These are phyloP conservation scores for Vanessa atalanta DNA, from an alignment of 1,140 invertebrate species.

Conservation along the genomic window DNA sequence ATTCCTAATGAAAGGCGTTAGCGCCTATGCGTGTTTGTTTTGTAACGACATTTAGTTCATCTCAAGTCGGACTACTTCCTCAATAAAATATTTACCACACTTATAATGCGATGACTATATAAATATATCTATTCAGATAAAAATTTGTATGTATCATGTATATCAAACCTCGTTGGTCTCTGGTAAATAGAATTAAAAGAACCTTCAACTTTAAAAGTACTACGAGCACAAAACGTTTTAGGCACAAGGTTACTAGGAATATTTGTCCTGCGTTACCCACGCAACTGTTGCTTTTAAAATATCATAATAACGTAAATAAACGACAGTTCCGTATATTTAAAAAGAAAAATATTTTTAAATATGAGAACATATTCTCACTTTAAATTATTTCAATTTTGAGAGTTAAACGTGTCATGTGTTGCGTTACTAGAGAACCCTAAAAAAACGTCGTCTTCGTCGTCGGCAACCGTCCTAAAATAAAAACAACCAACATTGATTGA, in stretches of 20 bases:
- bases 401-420: too few species aligned
- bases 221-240: neutral
- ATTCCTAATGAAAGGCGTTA: neutral
- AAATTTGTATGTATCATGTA: too few species aligned
- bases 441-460: constrained; percentile 36
- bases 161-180: too few species aligned
- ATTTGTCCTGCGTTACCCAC: constrained; percentile 7
- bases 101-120: neutral
- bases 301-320: neutral
- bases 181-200: neutral
- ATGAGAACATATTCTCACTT: too few species aligned
- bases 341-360: too few species aligned
- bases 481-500: constrained; percentile 70
- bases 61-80: constrained; percentile 53
- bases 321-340: neutral
- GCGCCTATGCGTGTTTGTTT: constrained; percentile 18
- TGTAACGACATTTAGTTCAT: constrained; percentile 53
- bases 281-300: constrained; percentile 20
- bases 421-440: constrained; percentile 13
- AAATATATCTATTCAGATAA: too few species aligned
- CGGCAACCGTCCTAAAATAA: constrained; percentile 61
- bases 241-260: constrained; percentile 23
- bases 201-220: constrained; percentile 4
- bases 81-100: constrained; percentile 42
- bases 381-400: too few species aligned